phyloP scores from a whole-genome alignment of 2,797 vertebrate genomes.

The Yasuhikotakia modesta region DNA sequence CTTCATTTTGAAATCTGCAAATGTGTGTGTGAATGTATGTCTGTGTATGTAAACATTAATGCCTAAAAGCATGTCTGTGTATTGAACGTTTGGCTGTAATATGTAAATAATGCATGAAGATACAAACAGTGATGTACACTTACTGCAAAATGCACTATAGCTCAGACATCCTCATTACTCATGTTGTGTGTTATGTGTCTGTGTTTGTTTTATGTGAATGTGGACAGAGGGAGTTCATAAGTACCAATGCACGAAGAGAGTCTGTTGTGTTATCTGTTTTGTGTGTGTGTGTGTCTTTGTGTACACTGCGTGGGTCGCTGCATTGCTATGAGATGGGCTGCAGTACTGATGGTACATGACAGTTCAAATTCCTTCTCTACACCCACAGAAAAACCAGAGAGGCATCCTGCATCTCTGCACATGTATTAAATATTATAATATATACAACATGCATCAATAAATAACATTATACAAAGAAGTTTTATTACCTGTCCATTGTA shows the following conservation, averaged over 20 bases:
- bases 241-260: slow-evolving; percentile 22
- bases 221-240: slow-evolving; percentile 32
- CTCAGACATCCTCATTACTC: slow-evolving; percentile 35
- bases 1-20: slow-evolving; percentile 45
- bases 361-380: slow-evolving; percentile 34
- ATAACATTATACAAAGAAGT: too few species aligned
- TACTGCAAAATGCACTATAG: slow-evolving; percentile 32
- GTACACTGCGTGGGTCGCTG: slow-evolving; percentile 41
- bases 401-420: slow-evolving; percentile 13
- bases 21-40: slow-evolving; percentile 36
- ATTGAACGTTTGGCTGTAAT: slow-evolving; percentile 26
- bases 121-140: slow-evolving; percentile 36
- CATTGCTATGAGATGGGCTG: slow-evolving; percentile 39
- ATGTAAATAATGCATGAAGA: slow-evolving; percentile 55
- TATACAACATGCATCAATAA: not conserved
- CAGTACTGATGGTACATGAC: slow-evolving; percentile 47
- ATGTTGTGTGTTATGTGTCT: slow-evolving; percentile 37
- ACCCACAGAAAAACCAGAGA: slow-evolving; percentile 46
- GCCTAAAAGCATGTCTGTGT: slow-evolving; percentile 14
- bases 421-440: slow-evolving; percentile 12
- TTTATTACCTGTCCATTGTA: too few species aligned
- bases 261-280: slow-evolving; percentile 27
- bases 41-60: slow-evolving; percentile 29
- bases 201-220: slow-evolving; percentile 32
- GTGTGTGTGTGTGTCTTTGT: slow-evolving; percentile 33